phyloP scores from a whole-genome alignment of 2,888 invertebrate genomes.

The Microchrysa polita region DNA sequence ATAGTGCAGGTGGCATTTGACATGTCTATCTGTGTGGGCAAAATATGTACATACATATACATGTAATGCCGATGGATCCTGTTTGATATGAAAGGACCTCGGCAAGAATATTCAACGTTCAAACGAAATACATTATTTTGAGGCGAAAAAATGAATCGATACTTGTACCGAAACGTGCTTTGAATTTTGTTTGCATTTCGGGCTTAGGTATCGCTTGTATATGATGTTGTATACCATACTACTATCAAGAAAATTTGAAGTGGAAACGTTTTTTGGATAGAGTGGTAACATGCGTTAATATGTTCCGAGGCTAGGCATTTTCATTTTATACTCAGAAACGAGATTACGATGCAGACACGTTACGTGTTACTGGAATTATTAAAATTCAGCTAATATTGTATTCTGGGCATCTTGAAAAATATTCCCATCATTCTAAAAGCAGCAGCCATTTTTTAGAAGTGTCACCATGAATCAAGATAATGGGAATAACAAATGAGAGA shows the following conservation, averaged over 20 bases:
- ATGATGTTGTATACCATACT: no score
- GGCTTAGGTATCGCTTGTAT: no score
- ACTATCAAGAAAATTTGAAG: slow-evolving; percentile 10
- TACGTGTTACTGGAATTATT: background rate
- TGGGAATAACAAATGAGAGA: no score
- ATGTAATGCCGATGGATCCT: slow-evolving; percentile 22
- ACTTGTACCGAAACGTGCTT: slow-evolving; percentile 46
- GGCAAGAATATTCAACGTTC: background rate
- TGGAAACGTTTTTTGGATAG: slow-evolving; percentile 1
- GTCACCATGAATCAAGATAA: no score
- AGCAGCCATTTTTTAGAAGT: no score
- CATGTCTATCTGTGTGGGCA: background rate
- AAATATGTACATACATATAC: background rate
- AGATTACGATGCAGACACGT: background rate
- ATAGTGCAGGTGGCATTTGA: background rate
- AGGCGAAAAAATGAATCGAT: slow-evolving; percentile 34
- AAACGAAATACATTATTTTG: slow-evolving; percentile 2
- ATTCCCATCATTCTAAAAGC: no score
- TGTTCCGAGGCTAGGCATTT: background rate
- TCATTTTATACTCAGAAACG: background rate
- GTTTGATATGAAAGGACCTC: slow-evolving; percentile 25
- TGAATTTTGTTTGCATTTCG: slow-evolving; percentile 44
- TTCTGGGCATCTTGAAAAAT: no score
- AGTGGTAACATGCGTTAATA: slow-evolving; percentile 10
- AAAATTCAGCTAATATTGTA: no score